Conservation (phyloP, 2,888 invertebrate genomes). For the Drosophila parthenogenetica region DNA sequence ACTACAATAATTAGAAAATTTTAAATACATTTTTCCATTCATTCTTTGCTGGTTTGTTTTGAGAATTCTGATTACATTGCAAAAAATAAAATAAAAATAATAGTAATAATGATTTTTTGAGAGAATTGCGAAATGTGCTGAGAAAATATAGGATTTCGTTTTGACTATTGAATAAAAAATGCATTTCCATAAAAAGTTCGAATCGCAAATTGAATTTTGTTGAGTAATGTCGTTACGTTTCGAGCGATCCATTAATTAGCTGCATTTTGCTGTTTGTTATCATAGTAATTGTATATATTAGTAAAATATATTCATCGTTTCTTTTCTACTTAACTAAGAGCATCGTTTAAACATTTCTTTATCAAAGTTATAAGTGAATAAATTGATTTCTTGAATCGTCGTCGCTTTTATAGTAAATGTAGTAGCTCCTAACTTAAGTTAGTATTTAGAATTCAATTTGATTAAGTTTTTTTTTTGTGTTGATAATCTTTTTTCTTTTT, state of each 20-base stretch:
- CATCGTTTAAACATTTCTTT: slow-evolving; percentile 51
- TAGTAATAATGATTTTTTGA: slow-evolving; percentile 25
- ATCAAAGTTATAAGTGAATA: slow-evolving; percentile 17
- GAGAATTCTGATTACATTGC: slow-evolving; percentile 26
- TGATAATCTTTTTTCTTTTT: slow-evolving; percentile 38
- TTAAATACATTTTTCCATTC: slow-evolving; percentile 15
- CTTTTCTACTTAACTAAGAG: slow-evolving; percentile 61
- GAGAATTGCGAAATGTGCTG: slow-evolving; percentile 40
- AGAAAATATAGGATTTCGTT: slow-evolving; percentile 46
- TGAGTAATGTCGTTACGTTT: slow-evolving; percentile 23
- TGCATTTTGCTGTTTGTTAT: slow-evolving; percentile 47
- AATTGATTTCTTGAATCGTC: slow-evolving; percentile 39
- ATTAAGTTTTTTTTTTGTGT: slow-evolving; percentile 7
- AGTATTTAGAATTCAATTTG: slow-evolving; percentile 49
- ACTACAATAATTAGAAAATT: slow-evolving; percentile 22
- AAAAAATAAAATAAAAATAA: slow-evolving; percentile 2
- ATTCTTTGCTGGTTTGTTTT: slow-evolving; percentile 18
- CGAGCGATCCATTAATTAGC: slow-evolving; percentile 33
- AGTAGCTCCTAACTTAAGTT: slow-evolving; percentile 52
- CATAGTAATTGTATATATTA: slow-evolving; percentile 38
- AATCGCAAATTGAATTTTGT: slow-evolving; percentile 47
- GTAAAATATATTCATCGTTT: slow-evolving; percentile 52
- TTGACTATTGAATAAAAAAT: slow-evolving; percentile 65
- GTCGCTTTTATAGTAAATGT: slow-evolving; percentile 28
- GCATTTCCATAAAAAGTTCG: slow-evolving; percentile 60